A percentile compares a stretch with the other conserved stretches of the same genome.
phyloP scores from a whole-genome alignment of 2,888 invertebrate species.

The Temnothorax rugatulus region DNA sequence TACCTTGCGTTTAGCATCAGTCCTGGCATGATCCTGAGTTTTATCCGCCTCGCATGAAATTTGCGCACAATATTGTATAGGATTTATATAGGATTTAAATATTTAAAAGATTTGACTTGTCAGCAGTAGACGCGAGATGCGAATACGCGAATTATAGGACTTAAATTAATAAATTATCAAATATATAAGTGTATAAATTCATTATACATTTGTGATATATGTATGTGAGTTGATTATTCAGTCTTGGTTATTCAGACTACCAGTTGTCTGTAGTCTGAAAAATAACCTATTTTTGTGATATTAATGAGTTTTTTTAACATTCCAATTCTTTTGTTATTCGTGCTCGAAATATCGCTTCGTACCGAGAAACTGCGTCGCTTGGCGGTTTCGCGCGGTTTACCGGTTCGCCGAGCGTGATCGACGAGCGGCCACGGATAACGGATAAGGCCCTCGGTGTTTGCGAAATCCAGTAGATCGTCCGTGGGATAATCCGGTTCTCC shows the following conservation, averaged over 20 bases:
- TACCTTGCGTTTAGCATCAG: neutral
- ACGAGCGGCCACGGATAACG: slow-evolving; percentile 54
- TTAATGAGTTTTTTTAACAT: neutral
- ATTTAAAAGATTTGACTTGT: slow-evolving; percentile 6
- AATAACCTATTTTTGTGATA: neutral
- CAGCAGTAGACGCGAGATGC: neutral
- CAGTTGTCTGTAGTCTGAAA: neutral
- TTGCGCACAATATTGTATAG: neutral
- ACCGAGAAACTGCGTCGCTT: slow-evolving; percentile 29
- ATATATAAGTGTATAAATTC: neutral
- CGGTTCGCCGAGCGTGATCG: slow-evolving; percentile 50
- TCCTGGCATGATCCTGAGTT: neutral
- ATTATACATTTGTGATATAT: neutral
- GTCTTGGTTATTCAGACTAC: neutral
- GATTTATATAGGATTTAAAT: neutral
- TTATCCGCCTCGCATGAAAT: neutral
- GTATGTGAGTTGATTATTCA: neutral
- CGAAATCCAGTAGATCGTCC: slow-evolving; percentile 56
- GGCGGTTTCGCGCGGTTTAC: slow-evolving; percentile 53
- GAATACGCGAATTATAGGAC: neutral
- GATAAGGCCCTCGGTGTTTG: slow-evolving; percentile 53
- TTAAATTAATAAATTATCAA: neutral
- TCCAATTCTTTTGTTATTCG: slow-evolving; percentile 26
- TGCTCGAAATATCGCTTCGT: slow-evolving; percentile 21
- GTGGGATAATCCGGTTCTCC: slow-evolving; percentile 52